Base-by-base conservation (phyloP, 2,797 vertebrate species). In the Octomys mimax region DNA sequence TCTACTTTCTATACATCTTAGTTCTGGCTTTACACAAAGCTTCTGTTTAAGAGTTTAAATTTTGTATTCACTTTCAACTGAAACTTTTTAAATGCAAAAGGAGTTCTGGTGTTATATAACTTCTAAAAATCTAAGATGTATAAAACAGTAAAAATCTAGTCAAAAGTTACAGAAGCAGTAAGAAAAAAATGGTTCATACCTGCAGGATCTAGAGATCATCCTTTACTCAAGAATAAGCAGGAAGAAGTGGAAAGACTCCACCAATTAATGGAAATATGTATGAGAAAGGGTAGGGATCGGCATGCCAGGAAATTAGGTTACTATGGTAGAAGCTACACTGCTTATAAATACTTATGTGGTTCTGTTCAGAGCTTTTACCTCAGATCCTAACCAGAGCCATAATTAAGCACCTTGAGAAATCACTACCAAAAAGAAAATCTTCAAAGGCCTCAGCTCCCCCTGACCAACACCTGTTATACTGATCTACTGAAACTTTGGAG, bases 61-160 rank as follows among this genome's bases (percentile, higher is more conserved):
- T 66, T 2, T 91, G 2, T 33, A 80, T n/a, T 94, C 2, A 85
- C 21, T 91, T 94, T 96, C 21, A 95, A 64, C 21, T 89, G 39
- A n/a, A 96, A 39, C 1, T 80, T 71, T 91, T 77, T 87, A 42
- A 75, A 89, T 14, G 16, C n/a, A 13, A 54, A 28, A 77, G 14
- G 19, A 18, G 49, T 94, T 1, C 19, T 80, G 22, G 87, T 90
- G 8, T 87, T 87, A 81, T 18, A 11, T n/a, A 96, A 73, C 16
- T 85, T 24, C 26, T 83, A 21, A 80, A 90, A 61, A 57, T 68
- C 42, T 89, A 92, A 78, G 12, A 62, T 14, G 0, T 12, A 54
- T 52, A 89, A 94, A 68, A 12, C 5, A 59, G 16, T 36, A 91
- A 95, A 86, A 49, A 2, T 80, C 4, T 79, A 87, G 26, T 16